phyloP scores from a whole-genome alignment of 2,888 invertebrate species.

The Eupithecia inturbata region DNA sequence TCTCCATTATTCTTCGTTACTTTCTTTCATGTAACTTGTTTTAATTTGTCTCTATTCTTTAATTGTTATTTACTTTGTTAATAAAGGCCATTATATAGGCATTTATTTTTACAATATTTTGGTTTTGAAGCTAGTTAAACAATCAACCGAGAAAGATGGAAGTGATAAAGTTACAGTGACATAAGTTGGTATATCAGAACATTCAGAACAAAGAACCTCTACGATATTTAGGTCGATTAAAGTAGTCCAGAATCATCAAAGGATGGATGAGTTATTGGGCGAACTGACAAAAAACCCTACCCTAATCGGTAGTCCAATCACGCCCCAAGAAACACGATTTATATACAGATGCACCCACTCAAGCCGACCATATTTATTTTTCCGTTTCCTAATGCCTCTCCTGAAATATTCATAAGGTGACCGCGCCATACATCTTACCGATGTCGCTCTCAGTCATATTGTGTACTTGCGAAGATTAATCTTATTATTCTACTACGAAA shows the following conservation, averaged over 20 bases:
- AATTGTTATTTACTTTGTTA: neutral
- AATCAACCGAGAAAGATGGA: neutral
- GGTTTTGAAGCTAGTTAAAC: neutral
- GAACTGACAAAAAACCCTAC: slow-evolving; percentile 17
- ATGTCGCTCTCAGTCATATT: slow-evolving; percentile 70
- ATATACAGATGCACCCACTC: slow-evolving; percentile 67
- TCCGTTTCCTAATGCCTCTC: slow-evolving; percentile 77
- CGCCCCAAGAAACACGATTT: slow-evolving; percentile 75
- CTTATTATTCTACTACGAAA: slow-evolving; percentile 8
- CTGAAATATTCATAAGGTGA: slow-evolving; percentile 81
- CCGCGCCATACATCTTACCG: slow-evolving; percentile 76
- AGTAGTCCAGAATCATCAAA: neutral
- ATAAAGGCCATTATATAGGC: no score
- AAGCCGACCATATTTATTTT: slow-evolving; percentile 78
- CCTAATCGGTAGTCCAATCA: slow-evolving; percentile 53
- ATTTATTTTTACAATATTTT: no score
- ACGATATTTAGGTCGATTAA: neutral
- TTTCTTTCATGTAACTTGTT: neutral
- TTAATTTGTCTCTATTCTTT: neutral
- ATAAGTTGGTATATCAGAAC: neutral
- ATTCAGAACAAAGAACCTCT: neutral
- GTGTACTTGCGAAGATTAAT: slow-evolving; percentile 12
- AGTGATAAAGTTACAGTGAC: neutral
- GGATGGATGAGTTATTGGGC: slow-evolving; percentile 23
- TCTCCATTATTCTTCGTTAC: no score